Evolutionary conservation across 2,888 invertebrate genomes (phyloP).

Genomic region (Pachydiplax longipennis): DNA sequence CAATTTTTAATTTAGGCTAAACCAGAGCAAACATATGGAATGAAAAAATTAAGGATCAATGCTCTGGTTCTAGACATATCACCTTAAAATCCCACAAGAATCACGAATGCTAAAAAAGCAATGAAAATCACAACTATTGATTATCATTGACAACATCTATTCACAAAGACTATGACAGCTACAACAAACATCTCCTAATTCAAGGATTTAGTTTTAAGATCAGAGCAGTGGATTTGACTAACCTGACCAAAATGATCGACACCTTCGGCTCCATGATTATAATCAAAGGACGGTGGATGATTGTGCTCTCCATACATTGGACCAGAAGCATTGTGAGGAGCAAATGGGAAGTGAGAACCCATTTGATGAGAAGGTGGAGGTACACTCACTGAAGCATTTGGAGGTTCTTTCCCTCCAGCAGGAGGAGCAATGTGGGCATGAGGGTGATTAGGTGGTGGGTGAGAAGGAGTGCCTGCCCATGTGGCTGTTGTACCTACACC

Average conservation of each 20-base stretch:
- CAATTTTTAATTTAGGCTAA: too few relatives aligned
- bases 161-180: too few relatives aligned
- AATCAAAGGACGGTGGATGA: conserved; percentile 49
- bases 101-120: too few relatives aligned
- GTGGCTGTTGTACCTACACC: conserved; percentile 34
- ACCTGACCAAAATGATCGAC: conserved; percentile 47
- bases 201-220: too few relatives aligned
- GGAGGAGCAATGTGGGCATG: conserved; percentile 34
- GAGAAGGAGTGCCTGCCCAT: conserved; percentile 47
- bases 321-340: not conserved
- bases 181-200: too few relatives aligned
- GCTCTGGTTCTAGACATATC: too few relatives aligned
- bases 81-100: too few relatives aligned
- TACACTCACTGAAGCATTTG: not conserved
- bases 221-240: conserved; percentile 44
- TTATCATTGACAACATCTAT: too few relatives aligned
- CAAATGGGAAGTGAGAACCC: conserved; percentile 3
- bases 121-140: too few relatives aligned
- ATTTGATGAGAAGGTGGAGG: conserved; percentile 2
- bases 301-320: conserved; percentile 10
- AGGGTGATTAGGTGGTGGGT: conserved; percentile 43
- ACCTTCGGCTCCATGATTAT: conserved; percentile 51
- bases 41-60: too few relatives aligned
- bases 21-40: too few relatives aligned
- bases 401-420: not conserved